These are phyloP conservation scores for Mus minutoides DNA, from an alignment of 2,797 vertebrate genomes.

Conservation along the genomic window DNA sequence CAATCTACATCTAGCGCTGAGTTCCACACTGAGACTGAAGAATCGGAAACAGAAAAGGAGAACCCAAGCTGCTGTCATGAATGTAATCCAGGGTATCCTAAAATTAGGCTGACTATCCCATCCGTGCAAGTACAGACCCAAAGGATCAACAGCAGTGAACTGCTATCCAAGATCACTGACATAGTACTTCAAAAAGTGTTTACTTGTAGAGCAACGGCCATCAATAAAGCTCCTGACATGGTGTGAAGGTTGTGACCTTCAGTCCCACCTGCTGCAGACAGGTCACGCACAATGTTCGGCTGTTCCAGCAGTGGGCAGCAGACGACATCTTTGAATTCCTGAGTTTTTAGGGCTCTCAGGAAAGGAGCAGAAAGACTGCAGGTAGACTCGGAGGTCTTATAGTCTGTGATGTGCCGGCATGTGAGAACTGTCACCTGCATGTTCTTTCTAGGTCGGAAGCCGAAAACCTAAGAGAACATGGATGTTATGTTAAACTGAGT, in stretches of 20 bases:
- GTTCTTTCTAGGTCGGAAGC: conserved; percentile 87
- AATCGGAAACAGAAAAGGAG: neutral
- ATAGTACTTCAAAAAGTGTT: neutral
- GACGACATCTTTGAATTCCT: conserved; percentile 82
- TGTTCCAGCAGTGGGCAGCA: conserved; percentile 93
- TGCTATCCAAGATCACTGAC: neutral
- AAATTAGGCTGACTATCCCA: neutral
- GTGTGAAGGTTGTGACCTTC: fast-evolving
- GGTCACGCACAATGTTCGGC: conserved; percentile 94
- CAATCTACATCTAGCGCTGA: neutral
- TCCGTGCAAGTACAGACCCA: neutral
- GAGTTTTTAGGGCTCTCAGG: conserved; percentile 93
- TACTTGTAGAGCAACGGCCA: neutral
- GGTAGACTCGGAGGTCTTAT: conserved; percentile 91
- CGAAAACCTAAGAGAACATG: conserved; percentile 90
- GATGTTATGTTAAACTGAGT: neutral
- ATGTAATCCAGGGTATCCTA: neutral
- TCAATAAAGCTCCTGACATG: neutral
- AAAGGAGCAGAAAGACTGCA: conserved; percentile 90
- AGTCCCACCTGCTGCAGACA: conserved; percentile 94
- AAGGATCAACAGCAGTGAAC: neutral
- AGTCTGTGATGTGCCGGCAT: conserved; percentile 92
- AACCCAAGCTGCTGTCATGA: neutral
- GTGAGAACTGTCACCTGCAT: conserved; percentile 93
- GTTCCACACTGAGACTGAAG: neutral